phyloP scores from a whole-genome alignment of 1,140 invertebrate species.

The Lordiphosa mommai region DNA sequence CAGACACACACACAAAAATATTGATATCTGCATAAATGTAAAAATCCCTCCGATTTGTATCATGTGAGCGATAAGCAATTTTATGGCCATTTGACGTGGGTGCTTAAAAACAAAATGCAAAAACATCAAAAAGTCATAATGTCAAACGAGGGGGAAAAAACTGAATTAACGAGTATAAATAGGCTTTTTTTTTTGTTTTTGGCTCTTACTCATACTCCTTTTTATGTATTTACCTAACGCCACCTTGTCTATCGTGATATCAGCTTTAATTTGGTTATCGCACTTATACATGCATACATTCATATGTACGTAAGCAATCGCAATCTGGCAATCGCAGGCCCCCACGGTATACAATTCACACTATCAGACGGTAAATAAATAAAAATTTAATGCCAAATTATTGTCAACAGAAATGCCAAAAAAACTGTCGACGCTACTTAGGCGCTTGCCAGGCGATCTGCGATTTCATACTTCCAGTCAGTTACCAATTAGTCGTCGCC shows the following conservation, averaged over 20 bases:
- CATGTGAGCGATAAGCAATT: constrained; percentile 47
- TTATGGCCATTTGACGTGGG: constrained; percentile 38
- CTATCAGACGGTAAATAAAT: constrained; percentile 68
- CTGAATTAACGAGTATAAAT: neutral
- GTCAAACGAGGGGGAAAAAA: neutral
- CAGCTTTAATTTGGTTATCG: constrained; percentile 70
- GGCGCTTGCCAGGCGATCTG: constrained; percentile 28
- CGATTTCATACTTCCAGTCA: constrained; percentile 20
- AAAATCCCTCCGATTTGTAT: constrained; percentile 27
- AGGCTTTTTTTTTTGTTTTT: too few species aligned
- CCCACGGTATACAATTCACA: constrained; percentile 29
- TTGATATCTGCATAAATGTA: neutral
- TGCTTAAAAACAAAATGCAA: constrained; percentile 1
- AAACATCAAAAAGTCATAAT: neutral
- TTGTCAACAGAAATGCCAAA: constrained; percentile 53
- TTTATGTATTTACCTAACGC: constrained; percentile 19
- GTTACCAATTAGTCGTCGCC: constrained; percentile 30
- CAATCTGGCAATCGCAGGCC: constrained; percentile 28
- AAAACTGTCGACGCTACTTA: constrained; percentile 49
- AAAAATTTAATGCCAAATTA: constrained; percentile 69
- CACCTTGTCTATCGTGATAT: constrained; percentile 60
- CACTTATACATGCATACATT: constrained; percentile 12
- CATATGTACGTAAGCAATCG: constrained; percentile 24
- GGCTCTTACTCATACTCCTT: neutral
- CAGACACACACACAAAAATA: neutral